A percentile compares a stretch with the other conserved stretches of the same genome.
phyloP scores from a whole-genome alignment of 2,797 vertebrate species.

The Ciconia nigra region DNA sequence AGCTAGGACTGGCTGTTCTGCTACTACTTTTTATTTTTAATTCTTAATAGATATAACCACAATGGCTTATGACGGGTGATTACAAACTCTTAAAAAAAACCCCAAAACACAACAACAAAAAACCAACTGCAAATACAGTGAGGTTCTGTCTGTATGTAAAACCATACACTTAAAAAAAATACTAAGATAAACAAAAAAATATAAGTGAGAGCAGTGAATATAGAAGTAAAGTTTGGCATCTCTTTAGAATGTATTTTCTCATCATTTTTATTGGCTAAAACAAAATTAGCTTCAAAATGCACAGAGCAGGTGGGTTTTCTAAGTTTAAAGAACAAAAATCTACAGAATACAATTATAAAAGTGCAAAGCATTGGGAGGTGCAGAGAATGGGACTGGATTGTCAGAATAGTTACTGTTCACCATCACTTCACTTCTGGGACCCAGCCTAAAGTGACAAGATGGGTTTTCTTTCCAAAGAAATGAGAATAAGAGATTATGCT shows the following conservation, averaged over 20 bases:
- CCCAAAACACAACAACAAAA: neutral
- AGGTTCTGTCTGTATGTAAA: neutral
- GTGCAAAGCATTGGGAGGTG: conserved; percentile 29
- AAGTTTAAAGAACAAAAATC: conserved; percentile 45
- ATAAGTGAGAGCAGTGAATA: neutral
- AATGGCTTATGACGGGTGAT: neutral
- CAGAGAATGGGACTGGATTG: conserved; percentile 58
- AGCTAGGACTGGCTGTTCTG: neutral
- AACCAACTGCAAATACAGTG: neutral
- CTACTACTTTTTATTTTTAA: neutral
- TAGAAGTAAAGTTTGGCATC: neutral
- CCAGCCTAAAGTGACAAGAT: conserved; percentile 69
- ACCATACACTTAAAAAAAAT: neutral
- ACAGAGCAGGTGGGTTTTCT: neutral
- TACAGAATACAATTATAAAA: conserved; percentile 64
- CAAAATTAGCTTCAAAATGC: neutral
- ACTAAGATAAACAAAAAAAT: neutral
- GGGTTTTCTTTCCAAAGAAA: conserved; percentile 75
- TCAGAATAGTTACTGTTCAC: conserved; percentile 68
- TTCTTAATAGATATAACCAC: neutral
- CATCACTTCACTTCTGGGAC: conserved; percentile 71
- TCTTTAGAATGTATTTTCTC: neutral
- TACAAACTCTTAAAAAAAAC: neutral
- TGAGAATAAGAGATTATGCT: conserved; percentile 75
- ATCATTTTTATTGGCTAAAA: neutral